These are phyloP conservation scores for Lasioglossum zephyrum DNA, from an alignment of 2,888 invertebrate species.

Conservation along the genomic window DNA sequence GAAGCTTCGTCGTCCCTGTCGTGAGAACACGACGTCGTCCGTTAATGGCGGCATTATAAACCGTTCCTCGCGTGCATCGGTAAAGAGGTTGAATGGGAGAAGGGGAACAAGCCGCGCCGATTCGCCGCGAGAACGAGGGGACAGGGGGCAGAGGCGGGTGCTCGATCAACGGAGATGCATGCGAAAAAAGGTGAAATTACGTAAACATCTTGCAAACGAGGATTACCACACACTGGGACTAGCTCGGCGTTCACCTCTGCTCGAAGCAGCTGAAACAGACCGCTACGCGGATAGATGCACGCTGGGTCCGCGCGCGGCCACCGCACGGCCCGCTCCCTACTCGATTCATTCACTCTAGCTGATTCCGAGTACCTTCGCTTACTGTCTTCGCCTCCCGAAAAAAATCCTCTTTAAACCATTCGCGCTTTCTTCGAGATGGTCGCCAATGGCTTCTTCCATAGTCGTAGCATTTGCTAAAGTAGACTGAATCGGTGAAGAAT, in stretches of 20 bases:
- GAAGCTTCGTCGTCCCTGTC: slow-evolving; percentile 42
- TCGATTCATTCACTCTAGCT: not conserved
- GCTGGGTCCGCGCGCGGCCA: not conserved
- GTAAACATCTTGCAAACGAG: slow-evolving; percentile 81
- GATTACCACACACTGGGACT: slow-evolving; percentile 77
- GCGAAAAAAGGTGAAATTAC: slow-evolving; percentile 79
- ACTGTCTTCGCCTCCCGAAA: not conserved
- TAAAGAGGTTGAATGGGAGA: slow-evolving; percentile 55
- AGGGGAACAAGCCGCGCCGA: slow-evolving; percentile 23
- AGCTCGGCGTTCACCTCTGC: slow-evolving; percentile 70
- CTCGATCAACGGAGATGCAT: slow-evolving; percentile 72
- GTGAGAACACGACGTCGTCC: slow-evolving; percentile 58
- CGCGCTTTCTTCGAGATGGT: not conserved
- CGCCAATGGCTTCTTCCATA: not conserved
- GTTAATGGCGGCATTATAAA: slow-evolving; percentile 67
- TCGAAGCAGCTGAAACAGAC: slow-evolving; percentile 60
- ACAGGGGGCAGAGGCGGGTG: slow-evolving; percentile 34
- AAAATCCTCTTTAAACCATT: not conserved
- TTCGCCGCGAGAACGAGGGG: not conserved
- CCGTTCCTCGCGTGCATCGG: slow-evolving; percentile 70
- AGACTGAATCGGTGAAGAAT: not conserved
- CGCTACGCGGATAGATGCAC: slow-evolving; percentile 33
- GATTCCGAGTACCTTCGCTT: not conserved
- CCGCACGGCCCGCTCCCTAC: not conserved
- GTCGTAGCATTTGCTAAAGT: not conserved